Evolutionary conservation across 2,797 vertebrate species (phyloP), one percentile per base, ranked within the genome.

Genomic region (Rhabdophis nuchalis): DNA sequence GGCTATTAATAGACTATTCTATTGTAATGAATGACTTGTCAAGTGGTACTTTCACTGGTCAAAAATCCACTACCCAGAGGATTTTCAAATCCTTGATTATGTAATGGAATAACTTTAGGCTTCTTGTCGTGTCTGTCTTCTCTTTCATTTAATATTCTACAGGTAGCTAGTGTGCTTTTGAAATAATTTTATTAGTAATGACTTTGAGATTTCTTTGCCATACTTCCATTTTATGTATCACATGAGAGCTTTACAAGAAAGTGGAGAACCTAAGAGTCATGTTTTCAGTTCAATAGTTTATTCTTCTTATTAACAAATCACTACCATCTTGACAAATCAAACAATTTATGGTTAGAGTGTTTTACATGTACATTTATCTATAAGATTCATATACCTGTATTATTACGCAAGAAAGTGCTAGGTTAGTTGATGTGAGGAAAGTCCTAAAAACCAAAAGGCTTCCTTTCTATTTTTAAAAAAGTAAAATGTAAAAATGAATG

Each of bases 11-110:
- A 61, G 41, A 96, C 92, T 1, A 0, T 94, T 96, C 93, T 0
- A 0, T 95, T 97, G 95, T 95, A 97, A 97, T 95, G 96, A 97
- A 97, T 97, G 94, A 29, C 93, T 96, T 97, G 95, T 96, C 96
- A 97, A 93, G 89, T 95, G 95, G 93, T 94, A 95, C 95, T 94
- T 96, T 96, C 93, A 93, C 92, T 91, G 90, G 86, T 90, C 58
- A 11, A 85, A 95, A 96, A 92, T 92, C 93, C 91, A 95, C 91
- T 93, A 95, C 77, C 92, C 91, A 89, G 93, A 94, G 90, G 82
- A 10, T 29, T 85, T 86, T 91, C 91, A 89, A 95, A 95, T 94
- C 82, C 41, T 85, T 91, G 93, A 94, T 94, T 95, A 95, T 85
- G 93, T 82, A 94, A 96, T 91, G 64, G 77, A 87, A 94, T 93